Percentiles rank a stretch among this genome's conserved stretches.
Conservation (phyloP, 1,140 invertebrate species). For the Drosophila kanapiae region DNA sequence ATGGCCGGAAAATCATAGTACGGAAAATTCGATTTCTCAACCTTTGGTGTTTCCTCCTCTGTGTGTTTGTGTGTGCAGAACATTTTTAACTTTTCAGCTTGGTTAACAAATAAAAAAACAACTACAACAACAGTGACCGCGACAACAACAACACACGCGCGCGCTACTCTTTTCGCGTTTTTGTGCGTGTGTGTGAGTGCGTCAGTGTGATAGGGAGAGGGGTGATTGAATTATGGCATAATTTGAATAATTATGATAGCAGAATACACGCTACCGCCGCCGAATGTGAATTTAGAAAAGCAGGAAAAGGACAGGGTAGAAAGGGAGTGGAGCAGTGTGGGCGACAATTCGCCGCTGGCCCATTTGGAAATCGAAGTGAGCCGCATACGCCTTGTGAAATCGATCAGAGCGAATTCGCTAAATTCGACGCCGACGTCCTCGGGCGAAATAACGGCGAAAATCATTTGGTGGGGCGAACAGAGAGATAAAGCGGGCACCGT, state of each 20-base stretch:
- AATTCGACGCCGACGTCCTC: conserved; percentile 29
- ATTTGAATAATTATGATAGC: conserved; percentile 68
- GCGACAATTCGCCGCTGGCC: conserved; percentile 5
- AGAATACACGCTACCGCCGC: conserved; percentile 25
- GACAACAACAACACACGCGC: conserved; percentile 26
- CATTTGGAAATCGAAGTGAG: conserved; percentile 60
- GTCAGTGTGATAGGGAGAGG: conserved; percentile 30
- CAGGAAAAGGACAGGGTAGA: conserved; percentile 13
- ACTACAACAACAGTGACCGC: conserved; percentile 9
- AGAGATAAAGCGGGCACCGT: conserved; percentile 39
- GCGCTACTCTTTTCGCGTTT: conserved; percentile 42
- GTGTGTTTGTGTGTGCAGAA: conserved; percentile 32
- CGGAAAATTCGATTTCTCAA: conserved; percentile 55
- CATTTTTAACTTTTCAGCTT: conserved; percentile 51
- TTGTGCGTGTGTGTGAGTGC: conserved; percentile 41
- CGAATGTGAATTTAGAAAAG: conserved; percentile 40
- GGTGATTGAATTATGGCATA: conserved; percentile 58
- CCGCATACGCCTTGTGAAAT: conserved; percentile 68
- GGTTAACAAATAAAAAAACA: conserved; percentile 15
- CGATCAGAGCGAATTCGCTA: conserved; percentile 64
- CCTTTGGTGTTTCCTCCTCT: conserved; percentile 12
- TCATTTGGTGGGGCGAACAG: conserved; percentile 56
- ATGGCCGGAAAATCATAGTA: conserved; percentile 50
- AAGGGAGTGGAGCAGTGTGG: conserved; percentile 7
- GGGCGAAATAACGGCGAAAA: conserved; percentile 50